A percentile compares a stretch with the other conserved stretches of the same genome.
Conservation (phyloP, 2,113 vertebrate species). For the Nerophis ophidion region DNA sequence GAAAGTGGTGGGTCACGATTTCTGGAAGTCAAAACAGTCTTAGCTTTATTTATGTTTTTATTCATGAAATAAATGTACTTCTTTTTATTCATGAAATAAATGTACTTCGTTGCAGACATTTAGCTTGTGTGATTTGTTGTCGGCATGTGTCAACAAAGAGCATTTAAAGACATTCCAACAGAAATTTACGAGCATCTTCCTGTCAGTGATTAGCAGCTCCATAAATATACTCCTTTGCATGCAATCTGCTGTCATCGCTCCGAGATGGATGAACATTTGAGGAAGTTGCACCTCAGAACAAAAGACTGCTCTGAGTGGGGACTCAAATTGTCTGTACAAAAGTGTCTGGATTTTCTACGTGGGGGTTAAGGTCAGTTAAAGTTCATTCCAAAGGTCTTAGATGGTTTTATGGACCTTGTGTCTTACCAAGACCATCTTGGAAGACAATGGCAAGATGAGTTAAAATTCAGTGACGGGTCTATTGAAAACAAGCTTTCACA, state of each 20-base stretch:
- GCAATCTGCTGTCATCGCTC: conserved; percentile 8
- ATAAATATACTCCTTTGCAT: conserved; percentile 22
- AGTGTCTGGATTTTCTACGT: not conserved
- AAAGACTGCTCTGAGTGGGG: not conserved
- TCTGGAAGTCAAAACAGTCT: not conserved
- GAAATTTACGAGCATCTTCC: not conserved
- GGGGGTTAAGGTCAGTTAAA: no score
- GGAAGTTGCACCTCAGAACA: conserved; percentile 1
- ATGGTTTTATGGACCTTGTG: no score
- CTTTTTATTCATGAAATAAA: conserved; percentile 28
- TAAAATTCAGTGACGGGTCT: no score
- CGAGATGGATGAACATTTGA: conserved; percentile 16
- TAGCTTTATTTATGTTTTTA: conserved; percentile 7
- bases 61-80: conserved; percentile 26
- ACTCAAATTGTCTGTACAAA: no score
- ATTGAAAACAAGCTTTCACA: no score
- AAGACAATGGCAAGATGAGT: no score
- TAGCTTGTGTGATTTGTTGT: conserved; percentile 12
- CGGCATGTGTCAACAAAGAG: not conserved
- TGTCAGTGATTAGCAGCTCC: conserved; percentile 15
- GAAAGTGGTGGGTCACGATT: not conserved
- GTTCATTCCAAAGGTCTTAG: no score
- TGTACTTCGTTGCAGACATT: not conserved
- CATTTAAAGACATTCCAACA: conserved; percentile 13
- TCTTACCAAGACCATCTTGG: no score